A percentile compares a stretch with the other conserved stretches of the same genome.
These are phyloP conservation scores for Bos javanicus DNA, from an alignment of 2,113 vertebrate genomes.

Conservation along the genomic window DNA sequence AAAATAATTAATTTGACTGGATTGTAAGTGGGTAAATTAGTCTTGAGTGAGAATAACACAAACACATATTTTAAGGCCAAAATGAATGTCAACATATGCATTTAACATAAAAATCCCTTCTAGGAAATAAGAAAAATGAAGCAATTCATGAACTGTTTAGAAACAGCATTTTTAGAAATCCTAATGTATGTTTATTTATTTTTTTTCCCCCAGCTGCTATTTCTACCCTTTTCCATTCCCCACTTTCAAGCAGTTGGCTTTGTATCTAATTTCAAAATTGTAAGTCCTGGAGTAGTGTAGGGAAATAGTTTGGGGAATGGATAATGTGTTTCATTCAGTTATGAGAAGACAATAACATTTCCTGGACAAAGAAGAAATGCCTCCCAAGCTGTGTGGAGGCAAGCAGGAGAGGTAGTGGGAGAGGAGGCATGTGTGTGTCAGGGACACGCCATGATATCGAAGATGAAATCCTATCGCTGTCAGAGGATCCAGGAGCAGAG, in stretches of 20 bases:
- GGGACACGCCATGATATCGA: neutral
- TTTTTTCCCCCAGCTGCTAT: neutral
- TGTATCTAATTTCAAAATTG: neutral
- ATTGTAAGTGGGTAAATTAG: neutral
- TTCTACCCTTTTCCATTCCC: neutral
- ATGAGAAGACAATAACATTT: neutral
- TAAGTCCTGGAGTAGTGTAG: neutral
- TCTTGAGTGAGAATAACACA: neutral
- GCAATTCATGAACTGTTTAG: neutral
- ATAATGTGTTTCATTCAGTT: neutral
- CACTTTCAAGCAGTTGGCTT: neutral
- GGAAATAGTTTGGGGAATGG: neutral
- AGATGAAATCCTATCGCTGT: neutral
- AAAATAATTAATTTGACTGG: neutral
- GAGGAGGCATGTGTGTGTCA: accelerated
- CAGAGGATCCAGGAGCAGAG: neutral
- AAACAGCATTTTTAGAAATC: neutral
- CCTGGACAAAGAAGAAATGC: neutral
- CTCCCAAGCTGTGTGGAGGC: neutral
- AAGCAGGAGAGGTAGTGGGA: too few species aligned
- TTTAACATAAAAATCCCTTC: neutral
- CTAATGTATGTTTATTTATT: neutral
- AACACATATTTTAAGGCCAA: neutral
- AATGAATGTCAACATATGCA: neutral
- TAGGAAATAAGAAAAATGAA: neutral